phyloP scores from a whole-genome alignment of 2,888 invertebrate species.

The Pycnomerus fuliginosus region DNA sequence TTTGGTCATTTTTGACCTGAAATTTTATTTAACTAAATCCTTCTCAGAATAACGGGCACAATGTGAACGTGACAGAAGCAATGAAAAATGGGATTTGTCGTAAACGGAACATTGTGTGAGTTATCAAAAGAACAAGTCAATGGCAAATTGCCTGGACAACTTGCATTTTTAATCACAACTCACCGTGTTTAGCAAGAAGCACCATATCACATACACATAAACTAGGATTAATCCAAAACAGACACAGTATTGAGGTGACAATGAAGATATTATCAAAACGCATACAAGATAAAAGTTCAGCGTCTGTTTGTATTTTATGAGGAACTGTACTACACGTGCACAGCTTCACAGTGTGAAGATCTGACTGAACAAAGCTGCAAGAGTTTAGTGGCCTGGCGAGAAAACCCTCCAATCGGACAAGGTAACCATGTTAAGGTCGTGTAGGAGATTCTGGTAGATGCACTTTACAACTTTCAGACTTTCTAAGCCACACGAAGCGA shows the following conservation, averaged over 20 bases:
- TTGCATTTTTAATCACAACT: no score
- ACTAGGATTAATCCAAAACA: constrained; percentile 4
- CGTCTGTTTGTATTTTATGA: constrained; percentile 15
- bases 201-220: constrained; percentile 25
- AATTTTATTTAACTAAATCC: no score
- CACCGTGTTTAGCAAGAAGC: constrained; percentile 32
- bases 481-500: no score
- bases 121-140: no score
- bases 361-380: constrained; percentile 25
- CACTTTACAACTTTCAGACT: constrained; percentile 2
- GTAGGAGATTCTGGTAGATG: constrained; percentile 16
- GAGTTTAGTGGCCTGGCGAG: constrained; percentile 24
- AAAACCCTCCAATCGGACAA: constrained; percentile 23
- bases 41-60: no score
- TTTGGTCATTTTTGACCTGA: no score
- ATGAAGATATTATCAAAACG: constrained; percentile 15
- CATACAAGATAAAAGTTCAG: constrained; percentile 5
- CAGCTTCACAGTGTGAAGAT: constrained; percentile 24
- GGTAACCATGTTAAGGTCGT: constrained; percentile 37
- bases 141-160: no score
- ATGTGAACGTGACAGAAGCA: constrained; percentile 19
- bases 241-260: constrained; percentile 1
- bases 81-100: constrained; percentile 15
- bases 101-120: no score
- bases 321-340: constrained; percentile 19